Percentiles rank a stretch among this genome's conserved stretches.
phyloP scores from a whole-genome alignment of 2,888 invertebrate species.

The Chalcis sispes region DNA sequence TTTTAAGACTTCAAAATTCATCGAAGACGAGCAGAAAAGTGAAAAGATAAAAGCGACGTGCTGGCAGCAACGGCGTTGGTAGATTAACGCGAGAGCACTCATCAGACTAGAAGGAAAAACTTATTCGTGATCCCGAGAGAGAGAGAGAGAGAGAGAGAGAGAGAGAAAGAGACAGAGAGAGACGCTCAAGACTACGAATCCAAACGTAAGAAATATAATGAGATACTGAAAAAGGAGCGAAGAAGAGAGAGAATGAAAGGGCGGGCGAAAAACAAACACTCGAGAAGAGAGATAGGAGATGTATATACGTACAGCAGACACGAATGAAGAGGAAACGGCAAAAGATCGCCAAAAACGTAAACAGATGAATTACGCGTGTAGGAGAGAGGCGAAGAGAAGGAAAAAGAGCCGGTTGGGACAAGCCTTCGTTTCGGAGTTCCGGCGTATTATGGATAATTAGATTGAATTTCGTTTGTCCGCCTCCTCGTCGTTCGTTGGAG shows the following conservation, averaged over 20 bases:
- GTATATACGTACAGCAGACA: conserved; percentile 26
- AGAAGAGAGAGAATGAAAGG: conserved; percentile 22
- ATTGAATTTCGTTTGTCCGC: conserved; percentile 66
- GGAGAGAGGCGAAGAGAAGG: too few relatives aligned
- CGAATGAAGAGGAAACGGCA: conserved; percentile 54
- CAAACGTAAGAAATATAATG: conserved; percentile 44
- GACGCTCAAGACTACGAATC: too few relatives aligned
- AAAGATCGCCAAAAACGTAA: conserved; percentile 59
- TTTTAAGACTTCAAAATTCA: conserved; percentile 46
- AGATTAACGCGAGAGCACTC: conserved; percentile 56
- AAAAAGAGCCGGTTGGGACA: too few relatives aligned
- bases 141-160: neutral
- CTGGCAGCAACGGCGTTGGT: neutral
- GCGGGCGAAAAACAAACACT: conserved; percentile 51
- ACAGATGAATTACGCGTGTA: conserved; percentile 69
- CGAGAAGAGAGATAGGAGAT: conserved; percentile 11
- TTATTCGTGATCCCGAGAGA: conserved; percentile 32
- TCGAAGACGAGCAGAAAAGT: conserved; percentile 43
- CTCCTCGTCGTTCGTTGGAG: conserved; percentile 35
- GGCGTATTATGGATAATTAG: conserved; percentile 72
- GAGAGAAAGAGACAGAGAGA: conserved; percentile 8
- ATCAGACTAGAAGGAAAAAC: conserved; percentile 57
- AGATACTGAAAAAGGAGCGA: conserved; percentile 43
- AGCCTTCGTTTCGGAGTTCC: conserved; percentile 68
- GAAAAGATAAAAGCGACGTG: conserved; percentile 48